phyloP scores from a whole-genome alignment of 2,888 invertebrate species.

The Synergus gifuensis region DNA sequence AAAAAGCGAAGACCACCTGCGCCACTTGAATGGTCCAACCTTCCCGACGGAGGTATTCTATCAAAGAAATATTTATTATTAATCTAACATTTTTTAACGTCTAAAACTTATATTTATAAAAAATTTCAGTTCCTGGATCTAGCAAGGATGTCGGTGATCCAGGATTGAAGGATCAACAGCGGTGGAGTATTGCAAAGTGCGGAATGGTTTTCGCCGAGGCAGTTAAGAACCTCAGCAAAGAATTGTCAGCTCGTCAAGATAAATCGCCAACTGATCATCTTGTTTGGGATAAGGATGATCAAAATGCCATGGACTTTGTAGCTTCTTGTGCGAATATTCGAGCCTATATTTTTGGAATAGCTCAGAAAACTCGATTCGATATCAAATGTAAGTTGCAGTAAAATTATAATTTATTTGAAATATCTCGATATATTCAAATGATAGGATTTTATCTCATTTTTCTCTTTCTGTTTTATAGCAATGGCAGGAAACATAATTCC shows the following conservation, averaged over 20 bases:
- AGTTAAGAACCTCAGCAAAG: conserved; percentile 82
- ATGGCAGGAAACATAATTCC: conserved; percentile 99
- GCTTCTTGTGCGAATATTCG: conserved; percentile 96
- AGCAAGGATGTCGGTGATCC: conserved; percentile 79
- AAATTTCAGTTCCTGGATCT: conserved; percentile 77
- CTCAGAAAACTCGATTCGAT: conserved; percentile 92
- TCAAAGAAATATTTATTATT: conserved; percentile 38
- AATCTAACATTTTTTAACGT: conserved; percentile 43
- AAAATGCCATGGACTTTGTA: conserved; percentile 96
- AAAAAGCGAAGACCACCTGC: conserved; percentile 91
- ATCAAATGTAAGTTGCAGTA: conserved; percentile 88
- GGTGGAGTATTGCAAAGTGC: conserved; percentile 90
- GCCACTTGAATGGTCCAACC: conserved; percentile 86
- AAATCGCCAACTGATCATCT: conserved; percentile 84
- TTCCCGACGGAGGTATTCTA: conserved; percentile 78
- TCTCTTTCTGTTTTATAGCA: conserved; percentile 79
- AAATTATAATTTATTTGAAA: background rate
- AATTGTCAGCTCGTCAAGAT: conserved; percentile 78
- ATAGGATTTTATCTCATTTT: conserved; percentile 3
- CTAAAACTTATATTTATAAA: conserved; percentile 45
- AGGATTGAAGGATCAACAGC: conserved; percentile 85
- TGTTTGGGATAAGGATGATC: conserved; percentile 99
- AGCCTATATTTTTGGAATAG: conserved; percentile 93
- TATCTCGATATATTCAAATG: background rate
- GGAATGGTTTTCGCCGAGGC: conserved; percentile 85